A percentile compares a stretch with the other conserved stretches of the same genome.
These are phyloP conservation scores for Perizoma affinitatum DNA, from an alignment of 2,888 invertebrate genomes.

Conservation along the genomic window DNA sequence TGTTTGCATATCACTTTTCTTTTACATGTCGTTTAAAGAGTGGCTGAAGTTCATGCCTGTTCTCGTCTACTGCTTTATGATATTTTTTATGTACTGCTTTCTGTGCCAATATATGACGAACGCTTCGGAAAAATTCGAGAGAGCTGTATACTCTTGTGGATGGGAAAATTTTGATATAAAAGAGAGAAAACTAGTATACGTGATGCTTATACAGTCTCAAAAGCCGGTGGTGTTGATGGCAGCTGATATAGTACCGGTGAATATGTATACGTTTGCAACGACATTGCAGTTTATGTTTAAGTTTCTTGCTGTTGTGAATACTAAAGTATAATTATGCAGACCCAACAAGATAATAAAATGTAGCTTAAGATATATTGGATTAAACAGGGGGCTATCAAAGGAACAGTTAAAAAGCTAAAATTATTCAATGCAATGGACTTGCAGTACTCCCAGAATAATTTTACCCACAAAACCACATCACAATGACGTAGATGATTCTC, in stretches of 20 bases:
- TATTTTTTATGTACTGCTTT: conserved; percentile 71
- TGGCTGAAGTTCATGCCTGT: conserved; percentile 63
- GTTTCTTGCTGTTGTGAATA: conserved; percentile 65
- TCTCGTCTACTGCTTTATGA: conserved; percentile 60
- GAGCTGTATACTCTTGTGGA: conserved; percentile 67
- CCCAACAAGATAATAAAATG: too few species aligned
- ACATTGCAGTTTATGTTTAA: conserved; percentile 68
- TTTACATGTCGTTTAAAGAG: conserved; percentile 59
- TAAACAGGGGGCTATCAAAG: too few species aligned
- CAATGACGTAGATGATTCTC: too few species aligned
- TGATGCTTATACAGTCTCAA: not conserved
- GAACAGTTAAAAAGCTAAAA: too few species aligned
- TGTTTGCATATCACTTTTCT: conserved; percentile 63
- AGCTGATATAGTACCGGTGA: conserved; percentile 71
- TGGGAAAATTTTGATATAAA: conserved; percentile 69
- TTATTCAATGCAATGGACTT: too few species aligned
- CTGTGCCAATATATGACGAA: conserved; percentile 66
- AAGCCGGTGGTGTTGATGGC: conserved; percentile 58
- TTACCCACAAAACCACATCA: too few species aligned
- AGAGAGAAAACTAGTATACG: conserved; percentile 57
- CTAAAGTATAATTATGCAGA: conserved; percentile 47
- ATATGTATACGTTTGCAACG: conserved; percentile 71
- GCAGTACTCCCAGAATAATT: too few species aligned
- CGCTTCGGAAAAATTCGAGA: conserved; percentile 64
- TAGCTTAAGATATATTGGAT: too few species aligned